Conservation (phyloP, 2,797 vertebrate species). For the Halcyon badia region DNA sequence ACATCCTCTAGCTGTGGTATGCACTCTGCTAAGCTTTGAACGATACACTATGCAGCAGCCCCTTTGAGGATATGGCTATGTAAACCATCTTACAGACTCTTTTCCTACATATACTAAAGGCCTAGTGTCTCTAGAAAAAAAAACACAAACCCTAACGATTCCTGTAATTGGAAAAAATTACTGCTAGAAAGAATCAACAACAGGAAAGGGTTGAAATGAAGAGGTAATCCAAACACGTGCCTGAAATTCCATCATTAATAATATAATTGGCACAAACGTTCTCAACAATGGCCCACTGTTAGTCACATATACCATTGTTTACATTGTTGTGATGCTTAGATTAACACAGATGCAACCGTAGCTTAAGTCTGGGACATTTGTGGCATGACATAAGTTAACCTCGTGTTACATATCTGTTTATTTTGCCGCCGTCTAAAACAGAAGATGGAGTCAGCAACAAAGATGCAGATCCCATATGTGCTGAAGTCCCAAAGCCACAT, state of each 20-base stretch:
- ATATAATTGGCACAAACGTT: constrained; percentile 6
- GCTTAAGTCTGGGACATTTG: not conserved
- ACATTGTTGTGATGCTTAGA: not conserved
- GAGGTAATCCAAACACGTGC: constrained; percentile 70
- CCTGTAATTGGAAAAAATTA: constrained; percentile 74
- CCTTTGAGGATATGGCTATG: constrained; percentile 67
- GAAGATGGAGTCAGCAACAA: not conserved
- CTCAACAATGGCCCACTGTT: constrained; percentile 34
- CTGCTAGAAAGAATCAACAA: constrained; percentile 70
- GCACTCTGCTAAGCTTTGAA: constrained; percentile 64
- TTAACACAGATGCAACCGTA: constrained; percentile 10
- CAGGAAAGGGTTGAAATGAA: constrained; percentile 67
- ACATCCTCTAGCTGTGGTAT: constrained; percentile 67
- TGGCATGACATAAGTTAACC: not conserved
- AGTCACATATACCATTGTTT: constrained; percentile 12
- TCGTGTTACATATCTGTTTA: not conserved
- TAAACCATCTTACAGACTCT: constrained; percentile 64
- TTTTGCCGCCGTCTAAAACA: constrained; percentile 5
- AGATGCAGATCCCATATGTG: not conserved
- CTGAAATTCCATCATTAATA: constrained; percentile 69
- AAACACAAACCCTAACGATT: not conserved
- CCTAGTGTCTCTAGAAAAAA: constrained; percentile 59
- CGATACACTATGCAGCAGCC: constrained; percentile 34
- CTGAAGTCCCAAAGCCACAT: not conserved
- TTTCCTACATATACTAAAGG: constrained; percentile 66